Conservation (phyloP, 1,140 invertebrate genomes). For the Leptoteleia sp. region DNA sequence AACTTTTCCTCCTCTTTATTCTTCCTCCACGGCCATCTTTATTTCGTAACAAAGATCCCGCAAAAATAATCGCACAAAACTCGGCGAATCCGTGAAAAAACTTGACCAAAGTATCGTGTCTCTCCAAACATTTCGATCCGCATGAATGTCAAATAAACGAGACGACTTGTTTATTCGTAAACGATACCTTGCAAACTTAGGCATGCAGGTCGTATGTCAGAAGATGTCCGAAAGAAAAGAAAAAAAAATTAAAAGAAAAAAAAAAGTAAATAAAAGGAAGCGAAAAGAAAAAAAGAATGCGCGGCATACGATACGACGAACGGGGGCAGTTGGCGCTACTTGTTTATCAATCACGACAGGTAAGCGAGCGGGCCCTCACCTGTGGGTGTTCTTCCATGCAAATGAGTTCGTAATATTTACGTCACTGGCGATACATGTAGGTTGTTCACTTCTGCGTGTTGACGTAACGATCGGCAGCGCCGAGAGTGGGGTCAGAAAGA, state of each 20-base stretch:
- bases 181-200: constrained; percentile 23
- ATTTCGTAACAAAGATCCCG: too few relatives aligned
- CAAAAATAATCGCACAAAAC: too few relatives aligned
- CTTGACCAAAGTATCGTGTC: constrained; percentile 9
- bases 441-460: constrained; percentile 69
- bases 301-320: constrained; percentile 36
- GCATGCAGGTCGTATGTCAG: constrained; percentile 22
- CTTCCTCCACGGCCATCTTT: too few relatives aligned
- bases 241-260: too few relatives aligned
- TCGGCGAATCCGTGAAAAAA: neutral
- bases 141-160: constrained; percentile 15
- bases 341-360: constrained; percentile 39
- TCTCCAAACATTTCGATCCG: constrained; percentile 1
- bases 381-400: constrained; percentile 69
- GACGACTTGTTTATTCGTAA: constrained; percentile 9
- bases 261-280: too few relatives aligned
- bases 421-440: constrained; percentile 68
- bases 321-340: constrained; percentile 39
- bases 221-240: constrained; percentile 1
- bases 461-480: constrained; percentile 63
- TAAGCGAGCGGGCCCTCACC: constrained; percentile 54
- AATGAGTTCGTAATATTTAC: constrained; percentile 75
- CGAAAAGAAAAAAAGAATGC: constrained; percentile 16
- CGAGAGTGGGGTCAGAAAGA: constrained; percentile 35
- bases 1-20: too few relatives aligned